Base-by-base conservation (phyloP, 2,888 invertebrate species). In the Nineta flava region DNA sequence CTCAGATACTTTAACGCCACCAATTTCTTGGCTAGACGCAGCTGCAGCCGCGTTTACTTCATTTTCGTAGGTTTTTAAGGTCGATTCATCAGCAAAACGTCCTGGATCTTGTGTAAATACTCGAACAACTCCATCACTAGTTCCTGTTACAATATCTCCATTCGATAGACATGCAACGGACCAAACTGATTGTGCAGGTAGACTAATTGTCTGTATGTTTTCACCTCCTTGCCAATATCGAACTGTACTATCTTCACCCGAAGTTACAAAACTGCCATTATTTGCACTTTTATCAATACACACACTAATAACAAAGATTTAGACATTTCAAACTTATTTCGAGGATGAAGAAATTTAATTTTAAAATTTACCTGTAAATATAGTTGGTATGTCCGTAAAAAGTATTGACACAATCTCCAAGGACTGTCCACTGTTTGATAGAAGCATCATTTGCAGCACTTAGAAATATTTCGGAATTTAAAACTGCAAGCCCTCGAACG, bases 381-480 rank as follows among this genome's bases (percentile, higher is more conserved):
- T 87, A 95, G 71, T 87, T 91, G 40, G 81, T 76, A 65, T 94
- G 94, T 0, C 91, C 91, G 63, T 79, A 81, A 58, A 80, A 80
- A 50, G 81, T 81, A 49, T 79, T 76, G 6, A 88, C 63, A 61
- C 87, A 87, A 57, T 83, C 80, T 19, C 92, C 92, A 46, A 75
- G 73, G 51, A 78, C 76, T 3, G 81, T 76, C 97, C 97, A 99
- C 48, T 82, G 73, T 55, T 83, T 78, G 43, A 97, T 76, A 1
- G 83, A 76, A 0, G 90, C 87, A 71, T 99, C 97, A 67, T 99
- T 99, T 21, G 91, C 81, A 61, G 88, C 90, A 45, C 94, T 93
- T 1, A 95, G 67, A 65, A 99, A 87, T 42, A 81, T 76, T 38
- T 79, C 76, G n/a, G 75, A 64, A 49, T 76, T 79, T 9, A 90